A percentile compares a stretch with the other conserved stretches of the same genome.
These are phyloP conservation scores for Agonopterix heracliana DNA, from an alignment of 2,888 invertebrate species.

Conservation along the genomic window DNA sequence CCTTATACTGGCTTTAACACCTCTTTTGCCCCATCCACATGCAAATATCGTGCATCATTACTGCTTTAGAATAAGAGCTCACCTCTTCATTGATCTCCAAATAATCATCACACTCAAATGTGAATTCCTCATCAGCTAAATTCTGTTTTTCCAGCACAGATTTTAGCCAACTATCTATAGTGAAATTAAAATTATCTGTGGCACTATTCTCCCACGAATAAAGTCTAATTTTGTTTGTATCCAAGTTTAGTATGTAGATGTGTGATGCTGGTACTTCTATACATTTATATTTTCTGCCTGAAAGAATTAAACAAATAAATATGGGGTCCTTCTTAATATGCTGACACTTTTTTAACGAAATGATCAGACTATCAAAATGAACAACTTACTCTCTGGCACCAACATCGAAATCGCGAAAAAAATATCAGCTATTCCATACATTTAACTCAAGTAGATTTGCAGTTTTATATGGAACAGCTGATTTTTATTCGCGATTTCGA, in stretches of 20 bases:
- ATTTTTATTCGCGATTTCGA: too few species aligned
- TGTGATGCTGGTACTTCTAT: slow-evolving; percentile 80
- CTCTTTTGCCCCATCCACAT: too few species aligned
- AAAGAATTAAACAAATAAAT: slow-evolving; percentile 19
- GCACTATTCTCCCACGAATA: slow-evolving; percentile 43
- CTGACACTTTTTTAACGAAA: too few species aligned
- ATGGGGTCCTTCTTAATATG: too few species aligned
- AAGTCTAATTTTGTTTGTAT: slow-evolving; percentile 33
- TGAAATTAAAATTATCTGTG: slow-evolving; percentile 22
- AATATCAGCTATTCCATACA: too few species aligned
- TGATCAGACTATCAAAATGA: too few species aligned
- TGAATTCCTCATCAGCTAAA: slow-evolving; percentile 51
- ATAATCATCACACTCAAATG: slow-evolving; percentile 25
- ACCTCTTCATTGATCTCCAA: slow-evolving; percentile 34
- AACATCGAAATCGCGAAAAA: too few species aligned
- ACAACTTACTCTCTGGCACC: too few species aligned
- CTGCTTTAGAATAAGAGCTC: slow-evolving; percentile 7
- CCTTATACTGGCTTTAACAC: too few species aligned
- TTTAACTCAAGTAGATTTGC: too few species aligned
- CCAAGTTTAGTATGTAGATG: slow-evolving; percentile 71
- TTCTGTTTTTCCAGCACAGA: slow-evolving; percentile 42
- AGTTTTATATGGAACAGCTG: too few species aligned
- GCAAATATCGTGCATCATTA: too few species aligned
- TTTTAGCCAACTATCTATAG: slow-evolving; percentile 40
- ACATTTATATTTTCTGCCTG: slow-evolving; percentile 57